Conservation (phyloP, 2,888 invertebrate species). For the Heliconius charithonia region DNA sequence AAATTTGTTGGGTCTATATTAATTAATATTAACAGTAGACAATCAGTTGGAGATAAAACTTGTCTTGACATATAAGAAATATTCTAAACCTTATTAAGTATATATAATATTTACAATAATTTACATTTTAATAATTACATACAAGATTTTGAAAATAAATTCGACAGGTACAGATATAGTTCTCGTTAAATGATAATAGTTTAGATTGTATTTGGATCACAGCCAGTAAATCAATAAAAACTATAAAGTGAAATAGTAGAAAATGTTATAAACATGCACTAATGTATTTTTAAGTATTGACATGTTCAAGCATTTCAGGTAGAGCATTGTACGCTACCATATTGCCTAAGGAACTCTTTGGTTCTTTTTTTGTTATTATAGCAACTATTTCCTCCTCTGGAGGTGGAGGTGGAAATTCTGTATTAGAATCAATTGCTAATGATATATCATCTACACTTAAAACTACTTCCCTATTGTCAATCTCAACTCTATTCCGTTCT, state of each 20-base stretch:
- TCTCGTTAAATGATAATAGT: slow-evolving; percentile 53
- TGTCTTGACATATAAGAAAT: slow-evolving; percentile 68
- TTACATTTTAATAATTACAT: slow-evolving; percentile 52
- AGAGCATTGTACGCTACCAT: slow-evolving; percentile 82
- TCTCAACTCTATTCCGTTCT: slow-evolving; percentile 77
- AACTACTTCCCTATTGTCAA: slow-evolving; percentile 79
- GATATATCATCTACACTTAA: slow-evolving; percentile 80
- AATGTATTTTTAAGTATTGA: slow-evolving; percentile 59
- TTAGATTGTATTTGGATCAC: slow-evolving; percentile 52
- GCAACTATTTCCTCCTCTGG: slow-evolving; percentile 80
- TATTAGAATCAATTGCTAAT: slow-evolving; percentile 63
- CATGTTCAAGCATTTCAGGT: slow-evolving; percentile 80
- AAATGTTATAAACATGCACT: slow-evolving; percentile 33
- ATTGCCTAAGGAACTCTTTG: slow-evolving; percentile 74
- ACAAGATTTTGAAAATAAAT: slow-evolving; percentile 58
- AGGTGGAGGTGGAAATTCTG: slow-evolving; percentile 73
- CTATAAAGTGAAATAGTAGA: slow-evolving; percentile 36
- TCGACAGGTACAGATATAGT: slow-evolving; percentile 52
- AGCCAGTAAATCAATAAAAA: slow-evolving; percentile 61
- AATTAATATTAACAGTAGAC: slow-evolving; percentile 76
- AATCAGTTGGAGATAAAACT: slow-evolving; percentile 76
- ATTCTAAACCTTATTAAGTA: slow-evolving; percentile 62
- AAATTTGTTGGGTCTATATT: slow-evolving; percentile 72
- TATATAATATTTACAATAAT: slow-evolving; percentile 59
- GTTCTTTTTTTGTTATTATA: slow-evolving; percentile 80